Conservation (phyloP, 1,140 invertebrate genomes). For the Bombus confusus region DNA sequence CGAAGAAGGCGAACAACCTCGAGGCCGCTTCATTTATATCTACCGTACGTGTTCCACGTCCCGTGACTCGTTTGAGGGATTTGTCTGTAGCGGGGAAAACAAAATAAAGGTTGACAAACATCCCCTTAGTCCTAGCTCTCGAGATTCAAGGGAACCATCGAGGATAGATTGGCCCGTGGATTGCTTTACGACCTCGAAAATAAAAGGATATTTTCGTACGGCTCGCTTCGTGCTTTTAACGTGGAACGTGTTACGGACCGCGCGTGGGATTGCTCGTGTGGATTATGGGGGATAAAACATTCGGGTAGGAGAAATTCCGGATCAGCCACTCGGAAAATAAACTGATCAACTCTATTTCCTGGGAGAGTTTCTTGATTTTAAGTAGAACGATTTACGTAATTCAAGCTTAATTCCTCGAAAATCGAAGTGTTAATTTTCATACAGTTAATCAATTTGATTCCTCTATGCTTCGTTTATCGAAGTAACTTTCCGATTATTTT, state of each 20-base stretch:
- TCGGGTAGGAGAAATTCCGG: background rate
- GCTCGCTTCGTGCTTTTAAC: background rate
- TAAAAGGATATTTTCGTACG: background rate
- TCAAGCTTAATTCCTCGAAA: background rate
- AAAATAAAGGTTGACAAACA: conserved; percentile 42
- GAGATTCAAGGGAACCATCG: background rate
- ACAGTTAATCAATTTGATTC: background rate
- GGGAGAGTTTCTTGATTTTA: too few relatives aligned
- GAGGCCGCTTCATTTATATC: conserved; percentile 39
- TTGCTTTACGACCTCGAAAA: conserved; percentile 12
- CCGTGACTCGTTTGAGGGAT: conserved; percentile 17
- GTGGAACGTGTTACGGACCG: background rate
- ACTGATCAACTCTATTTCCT: background rate
- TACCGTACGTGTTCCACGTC: conserved; percentile 18
- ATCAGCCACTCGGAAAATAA: background rate
- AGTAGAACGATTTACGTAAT: too few relatives aligned
- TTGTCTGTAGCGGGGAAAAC: conserved; percentile 11
- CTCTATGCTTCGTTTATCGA: background rate
- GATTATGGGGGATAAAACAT: background rate
- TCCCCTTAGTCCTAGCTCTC: background rate
- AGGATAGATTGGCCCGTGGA: conserved; percentile 8
- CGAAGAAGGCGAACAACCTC: conserved; percentile 26
- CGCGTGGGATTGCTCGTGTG: background rate
- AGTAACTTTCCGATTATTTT: background rate
- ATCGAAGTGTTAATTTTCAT: background rate